Conservation (phyloP, 2,797 vertebrate species). For the Diplodus puntazzo region DNA sequence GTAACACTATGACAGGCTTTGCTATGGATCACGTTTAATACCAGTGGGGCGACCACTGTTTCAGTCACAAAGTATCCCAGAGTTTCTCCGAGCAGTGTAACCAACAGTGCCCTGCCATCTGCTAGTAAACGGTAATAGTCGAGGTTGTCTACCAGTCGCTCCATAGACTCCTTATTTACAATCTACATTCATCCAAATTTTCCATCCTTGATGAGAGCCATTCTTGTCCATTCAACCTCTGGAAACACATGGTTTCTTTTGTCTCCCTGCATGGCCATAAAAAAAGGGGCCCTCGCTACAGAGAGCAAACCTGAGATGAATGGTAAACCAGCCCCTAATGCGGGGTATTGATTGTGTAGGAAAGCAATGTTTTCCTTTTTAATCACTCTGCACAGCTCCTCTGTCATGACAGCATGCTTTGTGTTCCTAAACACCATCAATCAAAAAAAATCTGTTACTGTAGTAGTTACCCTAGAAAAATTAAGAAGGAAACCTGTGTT, state of each 20-base stretch:
- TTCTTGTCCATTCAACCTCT: slow-evolving; percentile 31
- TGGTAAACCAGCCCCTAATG: slow-evolving; percentile 43
- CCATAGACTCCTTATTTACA: slow-evolving; percentile 24
- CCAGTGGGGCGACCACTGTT: slow-evolving; percentile 15
- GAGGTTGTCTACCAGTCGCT: slow-evolving; percentile 23
- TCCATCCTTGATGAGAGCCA: slow-evolving; percentile 20
- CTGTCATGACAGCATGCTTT: slow-evolving; percentile 27
- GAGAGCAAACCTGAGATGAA: slow-evolving; percentile 52
- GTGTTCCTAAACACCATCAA: slow-evolving; percentile 10
- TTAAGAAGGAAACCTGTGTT: neutral
- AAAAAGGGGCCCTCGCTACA: slow-evolving; percentile 25
- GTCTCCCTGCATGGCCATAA: slow-evolving; percentile 27
- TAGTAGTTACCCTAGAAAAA: neutral
- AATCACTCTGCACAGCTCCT: slow-evolving; percentile 23
- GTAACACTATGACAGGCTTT: slow-evolving; percentile 17
- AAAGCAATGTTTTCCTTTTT: slow-evolving; percentile 33
- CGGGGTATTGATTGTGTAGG: slow-evolving; percentile 38
- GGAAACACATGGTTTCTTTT: slow-evolving; percentile 54
- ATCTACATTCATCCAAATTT: slow-evolving; percentile 11
- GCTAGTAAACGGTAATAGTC: slow-evolving; percentile 24
- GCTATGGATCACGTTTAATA: slow-evolving; percentile 38
- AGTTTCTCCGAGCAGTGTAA: slow-evolving; percentile 28
- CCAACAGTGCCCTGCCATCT: slow-evolving; percentile 45
- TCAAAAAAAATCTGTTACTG: neutral
- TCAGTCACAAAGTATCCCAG: slow-evolving; percentile 23